Evolutionary conservation across 2,888 invertebrate species (phyloP).

Genomic region (Carpatolechia fugitivella): DNA sequence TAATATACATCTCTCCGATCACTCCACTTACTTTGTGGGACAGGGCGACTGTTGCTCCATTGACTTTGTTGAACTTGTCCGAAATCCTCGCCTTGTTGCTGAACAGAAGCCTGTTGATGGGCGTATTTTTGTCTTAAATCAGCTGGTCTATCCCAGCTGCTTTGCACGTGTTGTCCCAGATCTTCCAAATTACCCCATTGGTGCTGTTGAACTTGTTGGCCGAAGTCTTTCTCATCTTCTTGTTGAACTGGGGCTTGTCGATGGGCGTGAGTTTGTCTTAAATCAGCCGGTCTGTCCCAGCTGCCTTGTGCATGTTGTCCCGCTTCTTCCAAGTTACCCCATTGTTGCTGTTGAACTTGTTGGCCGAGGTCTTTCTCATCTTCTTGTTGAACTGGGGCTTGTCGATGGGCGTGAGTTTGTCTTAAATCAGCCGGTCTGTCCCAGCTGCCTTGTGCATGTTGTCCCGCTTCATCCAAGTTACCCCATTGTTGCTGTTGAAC

Average conservation of each 20-base stretch:
- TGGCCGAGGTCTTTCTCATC: constrained; percentile 29
- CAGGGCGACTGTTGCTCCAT: neutral
- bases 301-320: constrained; percentile 24
- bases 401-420: constrained; percentile 14
- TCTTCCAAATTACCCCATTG: constrained; percentile 27
- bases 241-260: neutral
- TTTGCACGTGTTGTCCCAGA: constrained; percentile 35
- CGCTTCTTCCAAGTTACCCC: constrained; percentile 9
- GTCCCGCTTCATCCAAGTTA: constrained; percentile 13
- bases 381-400: neutral
- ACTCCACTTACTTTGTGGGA: constrained; percentile 31
- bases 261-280: constrained; percentile 16
- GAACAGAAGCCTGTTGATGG: neutral
- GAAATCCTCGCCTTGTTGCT: neutral
- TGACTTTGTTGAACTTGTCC: neutral
- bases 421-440: constrained; percentile 27
- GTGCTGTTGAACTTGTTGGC: constrained; percentile 35
- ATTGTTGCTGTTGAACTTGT: constrained; percentile 23
- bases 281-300: constrained; percentile 28
- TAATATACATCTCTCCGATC: too few relatives aligned
- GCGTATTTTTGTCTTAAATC: neutral
- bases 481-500: constrained; percentile 29
- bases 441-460: constrained; percentile 24
- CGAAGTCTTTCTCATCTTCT: constrained; percentile 20
- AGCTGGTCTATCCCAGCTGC: neutral